Evolutionary conservation across 1,140 invertebrate genomes (phyloP).

Genomic region (Phenacoccus solenopsis): DNA sequence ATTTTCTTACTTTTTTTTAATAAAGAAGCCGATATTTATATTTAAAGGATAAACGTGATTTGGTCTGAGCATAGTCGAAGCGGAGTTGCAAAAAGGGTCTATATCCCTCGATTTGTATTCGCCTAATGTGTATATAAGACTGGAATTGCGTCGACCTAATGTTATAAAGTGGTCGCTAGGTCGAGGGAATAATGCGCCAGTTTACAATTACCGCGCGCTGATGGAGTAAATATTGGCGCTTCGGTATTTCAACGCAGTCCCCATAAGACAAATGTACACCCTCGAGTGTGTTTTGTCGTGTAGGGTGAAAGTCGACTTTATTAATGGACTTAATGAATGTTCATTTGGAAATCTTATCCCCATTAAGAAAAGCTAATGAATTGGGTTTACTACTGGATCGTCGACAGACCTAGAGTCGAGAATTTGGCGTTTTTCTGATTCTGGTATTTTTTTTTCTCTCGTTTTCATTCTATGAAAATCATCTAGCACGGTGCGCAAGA

Average conservation of each 20-base stretch:
- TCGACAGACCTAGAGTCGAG: too few species aligned
- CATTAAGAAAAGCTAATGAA: neutral
- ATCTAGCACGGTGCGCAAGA: too few species aligned
- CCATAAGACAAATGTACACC: neutral
- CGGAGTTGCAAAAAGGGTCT: neutral
- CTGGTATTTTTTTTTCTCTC: too few species aligned
- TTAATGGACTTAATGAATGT: conserved; percentile 2
- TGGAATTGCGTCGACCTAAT: neutral
- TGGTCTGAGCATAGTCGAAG: neutral
- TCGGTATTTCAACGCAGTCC: neutral
- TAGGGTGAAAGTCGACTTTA: neutral
- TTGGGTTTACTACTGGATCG: neutral
- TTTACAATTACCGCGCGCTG: neutral
- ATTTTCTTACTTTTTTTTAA: neutral
- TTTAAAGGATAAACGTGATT: neutral
- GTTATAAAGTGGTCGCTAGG: neutral
- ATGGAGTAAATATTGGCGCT: conserved; percentile 1
- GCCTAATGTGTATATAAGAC: too few species aligned
- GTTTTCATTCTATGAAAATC: too few species aligned
- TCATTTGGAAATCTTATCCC: neutral
- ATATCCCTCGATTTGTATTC: too few species aligned
- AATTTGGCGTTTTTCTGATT: too few species aligned
- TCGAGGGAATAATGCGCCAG: neutral
- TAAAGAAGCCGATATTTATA: neutral
- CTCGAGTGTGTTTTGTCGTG: neutral